Evolutionary conservation across 2,797 vertebrate species (phyloP).

Genomic region (Xerus rutilus): DNA sequence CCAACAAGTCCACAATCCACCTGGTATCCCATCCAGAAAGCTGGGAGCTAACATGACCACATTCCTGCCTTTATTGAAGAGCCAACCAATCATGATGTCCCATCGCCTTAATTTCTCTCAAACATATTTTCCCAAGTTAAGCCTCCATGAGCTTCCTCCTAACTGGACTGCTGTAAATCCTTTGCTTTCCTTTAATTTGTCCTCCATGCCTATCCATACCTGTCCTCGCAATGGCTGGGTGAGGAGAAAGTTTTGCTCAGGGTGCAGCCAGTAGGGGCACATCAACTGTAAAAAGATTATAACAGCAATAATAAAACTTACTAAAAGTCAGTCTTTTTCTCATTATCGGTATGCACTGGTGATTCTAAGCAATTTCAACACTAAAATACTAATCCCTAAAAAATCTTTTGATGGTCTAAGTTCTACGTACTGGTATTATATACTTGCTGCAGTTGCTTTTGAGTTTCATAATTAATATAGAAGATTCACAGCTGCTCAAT

Average conservation of each 20-base stretch:
- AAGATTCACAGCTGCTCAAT: neutral
- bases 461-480: neutral
- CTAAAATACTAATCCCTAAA: neutral
- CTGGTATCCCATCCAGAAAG: neutral
- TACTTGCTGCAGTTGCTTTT: neutral
- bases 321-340: neutral
- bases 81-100: neutral
- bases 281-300: neutral
- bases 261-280: neutral
- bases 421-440: neutral
- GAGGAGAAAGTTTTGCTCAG: neutral
- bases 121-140: neutral
- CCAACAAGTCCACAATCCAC: neutral
- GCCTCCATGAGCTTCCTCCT: neutral
- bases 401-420: neutral
- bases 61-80: neutral
- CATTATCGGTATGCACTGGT: too few species aligned
- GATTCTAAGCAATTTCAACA: neutral
- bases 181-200: neutral
- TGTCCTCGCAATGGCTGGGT: neutral
- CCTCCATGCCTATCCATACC: neutral
- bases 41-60: neutral
- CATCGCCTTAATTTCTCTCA: neutral
- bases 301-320: neutral
- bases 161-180: neutral